Base-by-base conservation (phyloP, 1,140 invertebrate species). In the Stratiolaelaps scimitus region DNA sequence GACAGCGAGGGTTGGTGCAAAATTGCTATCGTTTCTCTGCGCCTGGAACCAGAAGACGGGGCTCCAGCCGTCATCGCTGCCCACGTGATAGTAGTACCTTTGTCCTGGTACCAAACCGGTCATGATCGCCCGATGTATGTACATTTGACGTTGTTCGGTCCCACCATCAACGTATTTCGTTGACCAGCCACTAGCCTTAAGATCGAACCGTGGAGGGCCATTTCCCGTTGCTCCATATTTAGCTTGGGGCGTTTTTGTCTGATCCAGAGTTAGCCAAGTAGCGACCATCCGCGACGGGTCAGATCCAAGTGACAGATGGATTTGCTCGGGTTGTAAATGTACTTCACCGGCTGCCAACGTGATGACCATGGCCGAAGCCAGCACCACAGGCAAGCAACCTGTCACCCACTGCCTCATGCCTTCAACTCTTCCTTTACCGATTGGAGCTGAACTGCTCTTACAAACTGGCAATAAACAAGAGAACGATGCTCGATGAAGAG, bases 251-350 rank as follows among this genome's bases (percentile, higher is more conserved):
- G 81, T 76, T 29, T 79, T 71, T 4, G 89, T 85, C 69, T 84
- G 75, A 70, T 84, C 80, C 68, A 82, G 80, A 40, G 92, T 95
- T 1, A 83, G 85, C 92, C 92, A 96, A 65, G 89, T 94, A 19
- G 94, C 84, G 46, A 89, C 80, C 75, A 91, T 86, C 69, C 88
- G 80, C 68, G 77, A 79, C 23, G 82, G 78, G 68, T 77, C 77
- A 68, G 82, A 84, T 76, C 73, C 73, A 67, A 69, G 71, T 5
- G 69, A 70, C 26, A 71, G 5, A 56, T 71, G 70, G 1, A 71
- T 56, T 74, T 85, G 84, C 75, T 87, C 83, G 1, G 86, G 86
- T 74, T 86, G 84, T 74, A 60, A 13, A 60, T 26, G 53, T 2
- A 60, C 4, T 34, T 60, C 53, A 23, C 23, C 23, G 23, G 15